Conservation (phyloP, 2,113 vertebrate genomes). For the Albula glossodonta region DNA sequence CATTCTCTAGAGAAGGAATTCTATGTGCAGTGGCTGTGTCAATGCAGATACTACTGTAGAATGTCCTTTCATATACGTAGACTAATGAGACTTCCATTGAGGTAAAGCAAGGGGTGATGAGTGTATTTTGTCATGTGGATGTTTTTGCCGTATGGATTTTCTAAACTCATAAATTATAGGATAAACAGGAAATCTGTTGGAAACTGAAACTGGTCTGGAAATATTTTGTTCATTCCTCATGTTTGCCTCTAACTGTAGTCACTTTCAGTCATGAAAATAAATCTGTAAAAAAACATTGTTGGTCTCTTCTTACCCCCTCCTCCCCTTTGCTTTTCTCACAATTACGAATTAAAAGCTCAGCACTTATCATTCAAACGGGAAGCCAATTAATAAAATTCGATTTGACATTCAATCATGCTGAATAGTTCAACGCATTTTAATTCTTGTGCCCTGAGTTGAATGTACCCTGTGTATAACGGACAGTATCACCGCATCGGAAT, state of each 20-base stretch:
- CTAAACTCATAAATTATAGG: constrained; percentile 43
- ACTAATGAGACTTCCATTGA: constrained; percentile 42
- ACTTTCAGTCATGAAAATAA: constrained; percentile 70
- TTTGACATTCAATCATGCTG: no score
- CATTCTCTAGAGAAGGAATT: constrained; percentile 41
- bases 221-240: constrained; percentile 60
- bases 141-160: constrained; percentile 41
- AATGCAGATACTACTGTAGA: constrained; percentile 38
- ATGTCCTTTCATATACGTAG: constrained; percentile 34
- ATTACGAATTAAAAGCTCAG: no score
- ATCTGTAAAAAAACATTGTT: constrained; percentile 44
- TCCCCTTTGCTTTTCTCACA: no score
- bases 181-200: constrained; percentile 37
- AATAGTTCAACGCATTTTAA: no score
- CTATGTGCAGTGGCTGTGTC: constrained; percentile 39
- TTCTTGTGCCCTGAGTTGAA: no score
- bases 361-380: no score
- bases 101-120: constrained; percentile 14
- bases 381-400: no score
- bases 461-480: no score
- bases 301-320: background rate
- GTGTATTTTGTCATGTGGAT: constrained; percentile 28
- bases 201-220: constrained; percentile 47
- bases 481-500: no score
- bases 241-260: constrained; percentile 71